Evolutionary conservation across 1,140 invertebrate species (phyloP).

Genomic region (Dryas iulia): DNA sequence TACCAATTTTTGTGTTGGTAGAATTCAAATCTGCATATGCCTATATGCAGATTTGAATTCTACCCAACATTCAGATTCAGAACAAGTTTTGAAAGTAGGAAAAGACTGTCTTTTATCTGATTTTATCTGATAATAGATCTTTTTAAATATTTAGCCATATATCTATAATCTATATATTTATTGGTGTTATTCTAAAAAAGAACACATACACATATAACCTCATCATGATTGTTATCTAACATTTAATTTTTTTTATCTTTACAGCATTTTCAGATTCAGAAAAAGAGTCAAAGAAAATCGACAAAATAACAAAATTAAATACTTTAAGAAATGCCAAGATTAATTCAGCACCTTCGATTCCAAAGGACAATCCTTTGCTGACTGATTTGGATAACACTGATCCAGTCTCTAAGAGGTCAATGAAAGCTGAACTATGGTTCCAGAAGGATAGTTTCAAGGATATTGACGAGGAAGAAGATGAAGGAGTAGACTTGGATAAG

Average conservation of each 20-base stretch:
- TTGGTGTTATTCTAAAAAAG: too few relatives aligned
- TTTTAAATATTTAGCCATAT: too few relatives aligned
- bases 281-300: conserved; percentile 67
- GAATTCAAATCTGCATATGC: too few relatives aligned
- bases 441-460: conserved; percentile 93
- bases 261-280: conserved; percentile 81
- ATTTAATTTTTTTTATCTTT: conserved; percentile 30
- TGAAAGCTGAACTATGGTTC: conserved; percentile 94
- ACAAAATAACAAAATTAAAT: conserved; percentile 70
- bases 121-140: too few relatives aligned
- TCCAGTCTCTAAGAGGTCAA: conserved; percentile 85
- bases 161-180: too few relatives aligned
- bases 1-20: too few relatives aligned
- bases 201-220: too few relatives aligned
- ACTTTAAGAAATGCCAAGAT: conserved; percentile 66
- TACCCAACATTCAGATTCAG: too few relatives aligned
- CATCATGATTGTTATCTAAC: not conserved
- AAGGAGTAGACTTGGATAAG: conserved; percentile 92
- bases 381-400: conserved; percentile 91
- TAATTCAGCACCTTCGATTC: conserved; percentile 56
- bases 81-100: too few relatives aligned
- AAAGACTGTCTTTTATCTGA: too few relatives aligned
- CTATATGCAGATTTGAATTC: too few relatives aligned
- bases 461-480: conserved; percentile 89
- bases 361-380: conserved; percentile 88